Evolutionary conservation across 2,113 vertebrate species (phyloP), one percentile per base, ranked within the genome.

Genomic region (Brachyistius frenatus): DNA sequence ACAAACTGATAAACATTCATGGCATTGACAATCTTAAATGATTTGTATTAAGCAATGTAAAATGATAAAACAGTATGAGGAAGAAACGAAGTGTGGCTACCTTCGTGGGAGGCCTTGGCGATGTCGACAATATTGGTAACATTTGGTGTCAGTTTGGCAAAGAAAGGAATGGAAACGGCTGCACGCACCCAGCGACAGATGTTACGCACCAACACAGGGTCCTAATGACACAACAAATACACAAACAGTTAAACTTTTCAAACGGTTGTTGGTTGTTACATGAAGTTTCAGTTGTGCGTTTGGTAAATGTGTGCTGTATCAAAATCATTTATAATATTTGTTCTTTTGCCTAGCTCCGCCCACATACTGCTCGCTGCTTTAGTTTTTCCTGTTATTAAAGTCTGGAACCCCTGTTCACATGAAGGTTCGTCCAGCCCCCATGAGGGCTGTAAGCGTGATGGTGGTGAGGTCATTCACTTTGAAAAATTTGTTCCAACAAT

Each of bases 111-210:
- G 78, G 97, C 97, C 91, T 80, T 91, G 44, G 97, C 97, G 31
- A 98, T 98, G 92, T 95, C 96, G 70, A 97, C 96, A 64, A 98
- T 95, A 86, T 97, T 94, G 64, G 97, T 97, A 80, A 99, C 97
- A 81, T 98, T 98, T 87, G 97, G 97, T 89, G 97, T 99, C 94
- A 99, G 93, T 85, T 99, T 99, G 95, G 97, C 98, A 92, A 99
- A 99, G 93, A 99, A 99, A 0, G 97, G 97, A 88, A 99, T 92
- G 81, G 41, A 93, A 92, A 95, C 91, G 91, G 98, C 95, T 91
- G 95, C 96, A 72, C 96, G 96, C 76, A 99, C 96, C 97, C 97
- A 99, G 66, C 95, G 96, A 86, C 98, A 99, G 94, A 97, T 97
- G 95, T 98, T 97, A 66, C 95, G 94, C 66, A 97, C 96, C 90